Evolutionary conservation across 1,140 invertebrate genomes (phyloP), one percentile per base, ranked within the genome.

Genomic region (Penaeus chinensis): DNA sequence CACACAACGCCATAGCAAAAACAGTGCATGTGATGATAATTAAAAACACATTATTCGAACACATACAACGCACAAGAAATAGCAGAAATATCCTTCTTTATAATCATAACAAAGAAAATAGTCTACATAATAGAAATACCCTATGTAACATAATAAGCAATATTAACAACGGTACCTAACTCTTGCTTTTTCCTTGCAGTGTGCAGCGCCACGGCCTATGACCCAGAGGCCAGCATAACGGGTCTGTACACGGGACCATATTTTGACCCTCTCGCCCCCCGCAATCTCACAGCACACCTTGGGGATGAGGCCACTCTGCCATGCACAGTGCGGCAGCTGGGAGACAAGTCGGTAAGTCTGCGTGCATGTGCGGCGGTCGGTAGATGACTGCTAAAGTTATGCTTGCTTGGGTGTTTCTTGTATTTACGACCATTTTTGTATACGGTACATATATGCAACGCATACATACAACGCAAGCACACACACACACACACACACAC

Each of bases 201-300:
- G 18, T 76, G 84, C 32, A 77, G 71, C 24, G 37, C 82, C 10
- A 32, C 66, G 11, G 85, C 47, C 24, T 90, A 88, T n/a, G 89
- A 90, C 71, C 89, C 89, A 32, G 89, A 90, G 63, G 89, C 89
- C 0, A 88, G 87, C 79, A 90, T 90, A 81, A 90, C 90, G 8
- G 90, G 90, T 2, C 89, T 90, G 22, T 90, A 90, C 87, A 90
- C 90, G 0, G 90, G 90, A 3, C 90, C 90, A 3, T 90, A 90
- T 61, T 90, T 90, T 61, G 90, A 90, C 80, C 90, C 90, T 16
- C 79, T 89, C 47, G 82, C 89, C 8, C 90, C 89, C 3, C 63
- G 89, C 8, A 90, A 90, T 81, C 81, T 90, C 54, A 89, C 90
- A 11, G 90, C 89, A 0, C 88, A 89, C 61, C 61, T 90, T 10